These are phyloP conservation scores for Crotalus tigris DNA, from an alignment of 2,113 vertebrate species.

Conservation along the genomic window DNA sequence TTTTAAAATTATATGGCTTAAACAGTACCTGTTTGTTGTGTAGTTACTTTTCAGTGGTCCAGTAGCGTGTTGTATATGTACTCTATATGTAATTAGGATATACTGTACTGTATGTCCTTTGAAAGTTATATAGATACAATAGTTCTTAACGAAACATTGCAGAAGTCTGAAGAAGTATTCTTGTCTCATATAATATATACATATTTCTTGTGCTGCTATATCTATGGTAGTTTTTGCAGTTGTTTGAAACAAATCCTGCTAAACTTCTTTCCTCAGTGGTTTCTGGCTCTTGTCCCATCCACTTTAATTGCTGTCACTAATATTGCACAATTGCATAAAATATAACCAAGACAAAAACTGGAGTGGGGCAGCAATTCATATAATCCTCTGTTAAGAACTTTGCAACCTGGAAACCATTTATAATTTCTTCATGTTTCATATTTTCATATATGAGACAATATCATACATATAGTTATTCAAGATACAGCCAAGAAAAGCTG, in stretches of 20 bases:
- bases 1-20: neutral
- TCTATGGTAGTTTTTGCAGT: neutral
- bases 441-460: neutral
- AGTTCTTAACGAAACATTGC: neutral
- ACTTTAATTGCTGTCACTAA: neutral
- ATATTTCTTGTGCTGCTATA: neutral
- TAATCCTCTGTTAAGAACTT: too few species aligned
- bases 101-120: neutral
- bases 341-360: neutral
- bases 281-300: neutral
- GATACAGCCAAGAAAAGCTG: neutral
- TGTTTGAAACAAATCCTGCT: neutral
- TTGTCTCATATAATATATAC: neutral
- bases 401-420: neutral
- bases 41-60: neutral
- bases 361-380: neutral
- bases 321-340: neutral
- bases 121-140: neutral
- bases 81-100: neutral
- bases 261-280: neutral
- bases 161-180: neutral
- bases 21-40: neutral
- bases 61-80: neutral
- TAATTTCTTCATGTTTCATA: neutral
- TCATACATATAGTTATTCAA: neutral